Evolutionary conservation across 2,888 invertebrate genomes (phyloP).

Genomic region (Phytoseiulus persimilis): DNA sequence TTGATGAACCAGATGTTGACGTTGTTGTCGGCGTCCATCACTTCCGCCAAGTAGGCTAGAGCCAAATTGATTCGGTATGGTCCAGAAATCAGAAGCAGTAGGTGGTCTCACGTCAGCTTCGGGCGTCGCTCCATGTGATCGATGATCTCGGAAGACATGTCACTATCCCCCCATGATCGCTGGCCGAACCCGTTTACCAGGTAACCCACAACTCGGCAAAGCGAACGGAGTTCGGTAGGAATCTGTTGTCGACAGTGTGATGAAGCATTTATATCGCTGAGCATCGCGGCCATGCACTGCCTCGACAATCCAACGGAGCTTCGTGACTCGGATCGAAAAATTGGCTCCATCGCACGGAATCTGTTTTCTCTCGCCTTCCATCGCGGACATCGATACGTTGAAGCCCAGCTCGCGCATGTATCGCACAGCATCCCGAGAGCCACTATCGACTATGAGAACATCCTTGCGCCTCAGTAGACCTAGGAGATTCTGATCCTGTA

Average conservation of each 20-base stretch:
- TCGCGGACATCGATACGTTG: no score
- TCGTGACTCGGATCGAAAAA: no score
- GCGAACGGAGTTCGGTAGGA: background rate
- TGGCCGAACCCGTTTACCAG: background rate
- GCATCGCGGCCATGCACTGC: no score
- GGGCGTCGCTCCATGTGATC: background rate
- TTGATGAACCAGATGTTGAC: background rate
- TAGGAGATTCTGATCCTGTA: no score
- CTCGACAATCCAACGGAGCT: no score
- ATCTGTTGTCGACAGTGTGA: background rate
- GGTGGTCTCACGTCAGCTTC: background rate
- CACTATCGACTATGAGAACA: no score
- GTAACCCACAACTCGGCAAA: background rate
- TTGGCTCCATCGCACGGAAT: no score
- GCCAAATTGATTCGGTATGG: background rate
- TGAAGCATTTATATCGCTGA: no score
- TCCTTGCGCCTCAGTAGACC: no score
- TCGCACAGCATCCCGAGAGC: no score
- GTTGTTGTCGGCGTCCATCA: background rate
- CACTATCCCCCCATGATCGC: background rate
- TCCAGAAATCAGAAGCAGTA: background rate
- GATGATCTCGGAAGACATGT: background rate
- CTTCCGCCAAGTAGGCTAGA: background rate
- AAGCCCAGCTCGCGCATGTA: no score
- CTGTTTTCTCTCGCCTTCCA: no score